Evolutionary conservation across 2,888 invertebrate genomes (phyloP).

Genomic region (Zootermopsis nevadensis): DNA sequence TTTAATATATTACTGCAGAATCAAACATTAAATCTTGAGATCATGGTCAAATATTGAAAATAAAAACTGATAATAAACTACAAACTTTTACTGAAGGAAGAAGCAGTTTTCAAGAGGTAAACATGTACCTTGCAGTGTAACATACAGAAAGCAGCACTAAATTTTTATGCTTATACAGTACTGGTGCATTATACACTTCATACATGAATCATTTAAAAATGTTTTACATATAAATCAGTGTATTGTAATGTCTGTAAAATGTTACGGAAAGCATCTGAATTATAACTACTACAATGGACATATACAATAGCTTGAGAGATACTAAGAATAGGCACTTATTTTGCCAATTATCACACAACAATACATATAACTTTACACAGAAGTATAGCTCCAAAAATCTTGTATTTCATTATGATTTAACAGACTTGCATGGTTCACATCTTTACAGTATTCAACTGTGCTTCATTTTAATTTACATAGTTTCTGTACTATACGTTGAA

Average conservation of each 20-base stretch:
- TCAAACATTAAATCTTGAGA: not conserved
- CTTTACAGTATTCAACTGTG: not conserved
- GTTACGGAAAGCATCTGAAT: not conserved
- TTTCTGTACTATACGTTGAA: not conserved
- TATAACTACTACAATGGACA: not conserved
- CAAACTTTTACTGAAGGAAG: constrained; percentile 1
- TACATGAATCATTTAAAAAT: not conserved
- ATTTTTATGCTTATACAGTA: not conserved
- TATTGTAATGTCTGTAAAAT: not conserved
- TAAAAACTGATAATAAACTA: not conserved
- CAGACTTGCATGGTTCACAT: not conserved
- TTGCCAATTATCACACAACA: constrained; percentile 27
- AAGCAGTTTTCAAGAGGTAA: not conserved
- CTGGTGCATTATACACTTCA: not conserved
- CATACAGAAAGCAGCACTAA: not conserved
- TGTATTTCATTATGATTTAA: not conserved
- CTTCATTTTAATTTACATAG: not conserved
- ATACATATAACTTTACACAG: not conserved
- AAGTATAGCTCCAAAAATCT: not conserved
- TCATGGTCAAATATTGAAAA: not conserved
- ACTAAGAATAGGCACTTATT: constrained; percentile 6
- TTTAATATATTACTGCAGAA: not conserved
- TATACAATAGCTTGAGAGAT: not conserved
- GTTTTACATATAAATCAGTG: not conserved
- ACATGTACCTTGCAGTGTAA: constrained; percentile 3